These are phyloP conservation scores for Perca fluviatilis DNA, from an alignment of 2,113 vertebrate species.

Conservation along the genomic window DNA sequence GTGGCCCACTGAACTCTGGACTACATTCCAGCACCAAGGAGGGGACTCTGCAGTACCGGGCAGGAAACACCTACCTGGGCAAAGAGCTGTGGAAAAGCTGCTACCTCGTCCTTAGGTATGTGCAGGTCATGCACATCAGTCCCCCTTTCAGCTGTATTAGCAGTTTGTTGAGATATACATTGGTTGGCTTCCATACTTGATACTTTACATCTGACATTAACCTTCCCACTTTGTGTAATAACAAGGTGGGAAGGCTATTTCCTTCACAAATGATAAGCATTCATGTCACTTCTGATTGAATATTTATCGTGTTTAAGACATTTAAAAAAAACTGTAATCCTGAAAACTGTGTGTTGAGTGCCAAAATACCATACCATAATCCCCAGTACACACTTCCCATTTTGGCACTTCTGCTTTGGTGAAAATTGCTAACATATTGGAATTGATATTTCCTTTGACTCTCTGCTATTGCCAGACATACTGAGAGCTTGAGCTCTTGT, in stretches of 20 bases:
- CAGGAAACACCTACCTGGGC: constrained; percentile 93
- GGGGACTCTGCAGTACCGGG: constrained; percentile 90
- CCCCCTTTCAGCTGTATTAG: background rate
- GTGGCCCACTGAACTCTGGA: constrained; percentile 51
- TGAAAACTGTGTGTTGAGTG: background rate
- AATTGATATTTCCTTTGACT: background rate
- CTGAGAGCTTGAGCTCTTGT: background rate
- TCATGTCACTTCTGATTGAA: background rate
- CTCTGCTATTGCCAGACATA: background rate
- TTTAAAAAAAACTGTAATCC: background rate
- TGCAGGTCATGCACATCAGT: background rate
- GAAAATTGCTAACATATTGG: background rate
- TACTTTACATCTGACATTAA: background rate
- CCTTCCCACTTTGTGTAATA: background rate
- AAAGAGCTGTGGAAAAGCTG: constrained; percentile 96
- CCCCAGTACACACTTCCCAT: too few species aligned
- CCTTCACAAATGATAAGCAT: background rate
- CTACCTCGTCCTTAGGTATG: constrained; percentile 95
- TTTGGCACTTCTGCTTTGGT: too few species aligned
- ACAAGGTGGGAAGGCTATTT: background rate
- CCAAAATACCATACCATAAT: background rate
- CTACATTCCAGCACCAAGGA: constrained; percentile 87
- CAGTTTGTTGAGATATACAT: background rate
- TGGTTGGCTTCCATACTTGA: background rate
- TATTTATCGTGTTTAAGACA: background rate